Evolutionary conservation across 2,888 invertebrate genomes (phyloP), one percentile per base, ranked within the genome.

Genomic region (Fabriciana adippe): DNA sequence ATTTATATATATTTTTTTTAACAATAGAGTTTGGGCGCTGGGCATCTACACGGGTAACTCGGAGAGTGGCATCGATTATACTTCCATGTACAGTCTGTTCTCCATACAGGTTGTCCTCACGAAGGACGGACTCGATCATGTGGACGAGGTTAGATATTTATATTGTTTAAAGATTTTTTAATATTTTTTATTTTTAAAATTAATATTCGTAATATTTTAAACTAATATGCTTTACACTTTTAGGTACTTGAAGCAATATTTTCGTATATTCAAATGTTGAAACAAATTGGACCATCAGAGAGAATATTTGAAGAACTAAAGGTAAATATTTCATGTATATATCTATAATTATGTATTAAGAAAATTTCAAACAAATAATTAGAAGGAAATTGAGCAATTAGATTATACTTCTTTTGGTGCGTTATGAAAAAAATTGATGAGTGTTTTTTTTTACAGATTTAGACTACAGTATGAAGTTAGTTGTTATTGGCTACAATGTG

Each of bases 241-340:
- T 83, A 95, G 95, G 96, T 98, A 0, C 86, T 98, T 26, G 94
- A 95, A 75, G 94, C 95, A 0, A 93, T 97, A 63, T 98, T 97
- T 84, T 95, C 96, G 2, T 98, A 96, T 79, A 93, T 98, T 16
- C 94, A 94, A 72, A 94, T 97, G 90, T 83, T 98, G 70, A 94
- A 93, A 68, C 85, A 92, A 63, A 86, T 93, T 62, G 96, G 96
- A 16, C 96, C 96, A 0, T 94, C 94, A 59, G 93, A 95, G 81
- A 88, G 95, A 70, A 94, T 96, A 73, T 97, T 93, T 81, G 86
- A 94, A 8, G 97, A 97, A 88, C 93, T 96, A 16, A 89, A 89
- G 85, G 93, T 93, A 77, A 54, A 18, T 35, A 26, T 8, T 5
- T 14, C 6, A 13, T 48, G 21, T n/a, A 15, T n/a, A 21, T 26